Evolutionary conservation across 2,113 vertebrate species (phyloP), one percentile per base, ranked within the genome.

Genomic region (Pygathrix nemaeus): DNA sequence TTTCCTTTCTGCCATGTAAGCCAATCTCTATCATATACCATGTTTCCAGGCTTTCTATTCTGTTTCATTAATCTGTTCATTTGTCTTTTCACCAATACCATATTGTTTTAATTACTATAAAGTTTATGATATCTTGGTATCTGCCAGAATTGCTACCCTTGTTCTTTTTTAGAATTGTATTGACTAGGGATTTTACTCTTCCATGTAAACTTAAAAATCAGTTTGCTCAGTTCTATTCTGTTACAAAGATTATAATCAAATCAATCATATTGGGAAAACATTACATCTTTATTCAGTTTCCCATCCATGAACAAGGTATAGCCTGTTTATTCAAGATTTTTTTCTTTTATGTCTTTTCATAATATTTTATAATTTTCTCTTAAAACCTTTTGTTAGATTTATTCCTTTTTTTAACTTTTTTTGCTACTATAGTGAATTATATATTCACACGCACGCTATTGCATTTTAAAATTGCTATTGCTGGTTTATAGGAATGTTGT

Each of bases 301-400:
- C 70, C 35, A 73, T 82, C 45, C 59, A 84, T 52, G 45, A 95
- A 84, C 27, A 79, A 88, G 45, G 59, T 75, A 30, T 43, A 85
- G 20, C 52, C 80, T 79, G 72, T 66, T 90, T 88, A 80, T 38
- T 48, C 38, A 88, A 83, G 52, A 55, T 55, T 20, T 12, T 18
- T 25, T 93, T 87, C 21, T 94, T 88, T 70, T 92, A 48, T 68
- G 8, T 78, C 27, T 21, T 94, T 82, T 97, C 32, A 73, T 85
- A 83, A 64, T 32, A 57, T 64, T 96, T 96, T 93, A 57, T 90
- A 82, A 93, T 93, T 87, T 45, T 86, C 23, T 90, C 35, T 88
- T 85, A 82, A 96, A 84, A 21, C 1, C 8, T 43, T 93, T 94
- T 76, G n/a, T 57, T 92, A 82, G 57, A 78, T 85, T 52, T 88